Conservation (phyloP, 2,888 invertebrate genomes). For the Epinotia brunnichana region DNA sequence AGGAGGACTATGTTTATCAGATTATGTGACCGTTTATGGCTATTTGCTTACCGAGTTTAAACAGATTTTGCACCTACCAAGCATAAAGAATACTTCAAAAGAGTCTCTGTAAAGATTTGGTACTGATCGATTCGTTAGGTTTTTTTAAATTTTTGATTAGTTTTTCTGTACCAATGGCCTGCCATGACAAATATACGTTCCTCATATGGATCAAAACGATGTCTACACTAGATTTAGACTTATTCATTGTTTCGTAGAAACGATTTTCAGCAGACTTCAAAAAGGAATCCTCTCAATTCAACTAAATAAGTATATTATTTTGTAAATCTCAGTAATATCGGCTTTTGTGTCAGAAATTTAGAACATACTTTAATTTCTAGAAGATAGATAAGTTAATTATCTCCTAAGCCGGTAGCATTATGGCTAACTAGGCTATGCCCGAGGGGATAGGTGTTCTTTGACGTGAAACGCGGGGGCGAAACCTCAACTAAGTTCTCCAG, state of each 20-base stretch:
- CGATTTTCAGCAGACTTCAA: not conserved
- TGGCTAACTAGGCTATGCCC: not conserved
- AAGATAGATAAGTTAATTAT: not conserved
- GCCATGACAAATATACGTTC: not conserved
- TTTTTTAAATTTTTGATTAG: no score
- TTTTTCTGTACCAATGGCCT: not conserved
- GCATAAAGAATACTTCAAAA: not conserved
- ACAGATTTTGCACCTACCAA: no score
- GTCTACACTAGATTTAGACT: not conserved
- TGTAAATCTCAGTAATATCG: not conserved
- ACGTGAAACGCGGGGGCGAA: not conserved
- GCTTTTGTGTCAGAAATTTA: conserved; percentile 1
- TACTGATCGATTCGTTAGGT: not conserved
- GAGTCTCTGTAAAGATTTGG: not conserved
- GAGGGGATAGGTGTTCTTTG: not conserved
- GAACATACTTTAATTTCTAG: not conserved
- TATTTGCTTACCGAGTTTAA: no score
- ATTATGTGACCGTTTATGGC: no score
- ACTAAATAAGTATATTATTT: conserved; percentile 3
- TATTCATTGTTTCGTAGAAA: not conserved
- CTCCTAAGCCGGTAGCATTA: not conserved
- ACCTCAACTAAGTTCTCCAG: not conserved
- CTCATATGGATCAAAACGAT: not conserved
- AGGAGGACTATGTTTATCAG: no score
- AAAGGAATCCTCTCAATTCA: not conserved